Percentiles rank a stretch among this genome's conserved stretches.
phyloP scores from a whole-genome alignment of 2,113 vertebrate genomes.

The Centropus unirufus region DNA sequence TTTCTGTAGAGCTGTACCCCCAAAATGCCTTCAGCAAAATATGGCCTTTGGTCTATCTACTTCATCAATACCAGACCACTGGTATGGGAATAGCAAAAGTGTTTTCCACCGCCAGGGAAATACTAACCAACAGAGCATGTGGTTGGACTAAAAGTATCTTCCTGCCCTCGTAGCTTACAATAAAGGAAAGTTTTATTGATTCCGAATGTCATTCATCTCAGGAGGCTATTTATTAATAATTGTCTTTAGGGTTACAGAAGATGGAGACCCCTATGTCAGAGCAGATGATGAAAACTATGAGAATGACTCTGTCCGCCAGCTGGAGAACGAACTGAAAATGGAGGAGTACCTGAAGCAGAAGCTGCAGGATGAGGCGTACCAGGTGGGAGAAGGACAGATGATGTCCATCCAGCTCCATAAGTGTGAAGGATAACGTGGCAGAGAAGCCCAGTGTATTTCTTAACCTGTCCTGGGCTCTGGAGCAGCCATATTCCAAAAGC shows the following conservation, averaged over 20 bases:
- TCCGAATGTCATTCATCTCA: constrained; percentile 33
- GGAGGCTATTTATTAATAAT: constrained; percentile 64
- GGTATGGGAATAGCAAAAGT: neutral
- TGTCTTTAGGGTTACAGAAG: constrained; percentile 78
- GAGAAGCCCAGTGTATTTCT: neutral
- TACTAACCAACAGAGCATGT: neutral
- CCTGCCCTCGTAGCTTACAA: neutral
- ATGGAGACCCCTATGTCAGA: constrained; percentile 78
- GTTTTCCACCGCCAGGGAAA: neutral
- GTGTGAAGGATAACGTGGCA: neutral
- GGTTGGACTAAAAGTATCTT: neutral
- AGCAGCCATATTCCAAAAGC: neutral
- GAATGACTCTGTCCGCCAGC: constrained; percentile 88
- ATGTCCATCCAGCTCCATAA: neutral
- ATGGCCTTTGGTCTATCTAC: neutral
- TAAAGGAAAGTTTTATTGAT: neutral
- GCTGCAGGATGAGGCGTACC: constrained; percentile 88
- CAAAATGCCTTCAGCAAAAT: neutral
- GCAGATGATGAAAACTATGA: constrained; percentile 87
- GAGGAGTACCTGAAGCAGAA: constrained; percentile 92
- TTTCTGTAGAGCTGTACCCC: neutral
- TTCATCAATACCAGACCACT: neutral
- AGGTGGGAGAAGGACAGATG: constrained; percentile 76
- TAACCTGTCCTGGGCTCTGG: neutral
- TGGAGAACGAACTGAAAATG: constrained; percentile 90